Percentiles rank a stretch among this genome's conserved stretches.
Conservation (phyloP, 2,797 vertebrate genomes). For the Etheostoma perlongum region DNA sequence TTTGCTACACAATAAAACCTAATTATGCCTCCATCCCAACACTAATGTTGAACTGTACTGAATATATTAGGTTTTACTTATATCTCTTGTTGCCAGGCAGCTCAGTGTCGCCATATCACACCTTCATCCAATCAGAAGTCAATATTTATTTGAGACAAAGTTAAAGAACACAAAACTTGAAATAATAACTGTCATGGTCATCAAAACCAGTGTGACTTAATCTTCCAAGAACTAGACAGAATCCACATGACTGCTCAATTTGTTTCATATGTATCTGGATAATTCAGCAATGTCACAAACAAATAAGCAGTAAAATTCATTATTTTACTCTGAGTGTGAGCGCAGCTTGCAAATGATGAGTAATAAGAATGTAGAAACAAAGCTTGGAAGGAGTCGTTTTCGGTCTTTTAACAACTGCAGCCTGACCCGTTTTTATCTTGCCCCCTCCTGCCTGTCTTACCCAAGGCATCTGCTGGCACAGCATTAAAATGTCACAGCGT, state of each 20-base stretch:
- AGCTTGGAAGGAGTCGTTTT: constrained; percentile 28
- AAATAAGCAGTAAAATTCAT: constrained; percentile 19
- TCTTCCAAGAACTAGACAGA: constrained; percentile 13
- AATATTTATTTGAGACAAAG: constrained; percentile 32
- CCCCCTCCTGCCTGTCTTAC: constrained; percentile 34
- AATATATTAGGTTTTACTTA: constrained; percentile 9
- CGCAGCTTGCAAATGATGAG: constrained; percentile 18
- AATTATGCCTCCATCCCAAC: constrained; percentile 29
- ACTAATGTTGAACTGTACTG: constrained; percentile 22
- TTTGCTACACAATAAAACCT: constrained; percentile 25
- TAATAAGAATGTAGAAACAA: constrained; percentile 28
- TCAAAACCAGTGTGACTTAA: constrained; percentile 8
- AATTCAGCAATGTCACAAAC: constrained; percentile 27
- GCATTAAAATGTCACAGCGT: constrained; percentile 73
- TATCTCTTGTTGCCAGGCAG: constrained; percentile 57
- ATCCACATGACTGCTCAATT: constrained; percentile 26
- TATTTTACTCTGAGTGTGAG: constrained; percentile 21
- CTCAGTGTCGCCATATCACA: constrained; percentile 24
- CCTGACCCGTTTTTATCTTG: constrained; percentile 61
- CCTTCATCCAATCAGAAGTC: constrained; percentile 33
- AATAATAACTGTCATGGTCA: constrained; percentile 21
- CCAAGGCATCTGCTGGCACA: constrained; percentile 48
- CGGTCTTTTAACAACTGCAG: constrained; percentile 45
- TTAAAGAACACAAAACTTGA: constrained; percentile 12
- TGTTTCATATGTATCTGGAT: constrained; percentile 37